phyloP scores from a whole-genome alignment of 2,888 invertebrate genomes.

The Ariolimax columbianus region DNA sequence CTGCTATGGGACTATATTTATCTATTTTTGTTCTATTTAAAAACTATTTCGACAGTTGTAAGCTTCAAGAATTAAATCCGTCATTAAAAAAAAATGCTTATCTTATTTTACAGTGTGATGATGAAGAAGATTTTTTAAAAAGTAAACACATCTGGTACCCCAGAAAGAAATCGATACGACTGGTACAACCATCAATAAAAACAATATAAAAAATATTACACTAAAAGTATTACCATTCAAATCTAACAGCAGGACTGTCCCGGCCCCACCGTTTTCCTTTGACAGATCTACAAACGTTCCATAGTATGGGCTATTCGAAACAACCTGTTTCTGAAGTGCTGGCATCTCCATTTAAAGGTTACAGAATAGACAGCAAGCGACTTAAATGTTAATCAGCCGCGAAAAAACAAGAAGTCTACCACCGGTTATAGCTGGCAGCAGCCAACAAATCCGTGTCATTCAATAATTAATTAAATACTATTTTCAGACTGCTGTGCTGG shows the following conservation, averaged over 20 bases:
- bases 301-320: not conserved
- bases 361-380: too few species aligned
- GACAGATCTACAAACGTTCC: constrained; percentile 18
- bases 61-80: too few species aligned
- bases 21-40: too few species aligned
- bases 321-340: not conserved
- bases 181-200: not conserved
- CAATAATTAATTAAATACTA: not conserved
- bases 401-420: not conserved
- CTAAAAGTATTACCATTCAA: not conserved
- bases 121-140: not conserved
- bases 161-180: not conserved
- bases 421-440: constrained; percentile 12
- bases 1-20: too few species aligned
- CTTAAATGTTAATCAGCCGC: not conserved
- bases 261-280: not conserved
- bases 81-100: too few species aligned
- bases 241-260: constrained; percentile 7
- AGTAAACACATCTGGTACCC: not conserved
- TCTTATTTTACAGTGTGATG: too few species aligned
- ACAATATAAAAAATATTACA: not conserved
- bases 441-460: not conserved
- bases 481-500: not conserved
- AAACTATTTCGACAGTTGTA: too few species aligned
- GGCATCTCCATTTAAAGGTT: not conserved